These are phyloP conservation scores for Ganaspis sp. DNA, from an alignment of 1,140 invertebrate species.

Conservation along the genomic window DNA sequence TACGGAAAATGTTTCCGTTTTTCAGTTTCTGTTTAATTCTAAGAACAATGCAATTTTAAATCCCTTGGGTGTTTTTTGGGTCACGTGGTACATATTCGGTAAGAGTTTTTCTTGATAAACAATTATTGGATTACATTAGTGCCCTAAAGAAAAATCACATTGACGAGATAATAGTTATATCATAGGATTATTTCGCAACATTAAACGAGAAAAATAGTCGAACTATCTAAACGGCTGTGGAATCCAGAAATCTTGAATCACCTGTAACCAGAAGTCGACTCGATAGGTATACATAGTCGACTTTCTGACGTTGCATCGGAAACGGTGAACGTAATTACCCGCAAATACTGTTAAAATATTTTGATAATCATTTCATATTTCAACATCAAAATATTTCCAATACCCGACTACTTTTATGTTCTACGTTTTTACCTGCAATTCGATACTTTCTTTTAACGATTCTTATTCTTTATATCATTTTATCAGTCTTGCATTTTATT, in stretches of 20 bases:
- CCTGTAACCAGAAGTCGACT: neutral
- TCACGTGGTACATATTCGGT: neutral
- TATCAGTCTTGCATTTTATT: no score
- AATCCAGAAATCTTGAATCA: slow-evolving; percentile 41
- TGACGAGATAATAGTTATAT: slow-evolving; percentile 4
- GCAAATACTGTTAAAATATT: no score
- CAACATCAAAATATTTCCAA: neutral
- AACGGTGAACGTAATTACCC: no score
- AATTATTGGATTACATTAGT: neutral
- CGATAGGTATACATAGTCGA: neutral
- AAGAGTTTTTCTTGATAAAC: neutral
- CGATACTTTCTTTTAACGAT: no score
- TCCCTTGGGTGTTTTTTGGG: no score
- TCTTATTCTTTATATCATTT: no score
- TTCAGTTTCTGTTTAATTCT: no score
- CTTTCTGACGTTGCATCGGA: neutral
- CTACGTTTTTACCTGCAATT: neutral
- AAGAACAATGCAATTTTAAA: no score
- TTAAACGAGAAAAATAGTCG: neutral
- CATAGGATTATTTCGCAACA: slow-evolving; percentile 7
- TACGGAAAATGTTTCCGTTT: no score
- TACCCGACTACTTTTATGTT: no score
- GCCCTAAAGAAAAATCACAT: neutral
- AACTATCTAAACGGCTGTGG: slow-evolving; percentile 29
- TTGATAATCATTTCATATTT: no score